A percentile compares a stretch with the other conserved stretches of the same genome.
phyloP scores from a whole-genome alignment of 2,888 invertebrate genomes.

The Brachypterus glaber region DNA sequence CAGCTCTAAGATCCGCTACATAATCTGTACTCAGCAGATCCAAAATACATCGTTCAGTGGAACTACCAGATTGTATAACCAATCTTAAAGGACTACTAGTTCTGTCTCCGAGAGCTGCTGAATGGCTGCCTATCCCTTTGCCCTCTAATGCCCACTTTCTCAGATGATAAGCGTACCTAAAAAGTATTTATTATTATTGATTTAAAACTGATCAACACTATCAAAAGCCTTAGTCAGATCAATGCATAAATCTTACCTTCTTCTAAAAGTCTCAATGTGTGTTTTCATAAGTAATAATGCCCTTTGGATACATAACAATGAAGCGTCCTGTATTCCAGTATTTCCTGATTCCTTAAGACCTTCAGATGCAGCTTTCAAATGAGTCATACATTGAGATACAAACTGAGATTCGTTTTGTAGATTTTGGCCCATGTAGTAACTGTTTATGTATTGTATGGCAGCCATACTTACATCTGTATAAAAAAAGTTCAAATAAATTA shows the following conservation, averaged over 20 bases:
- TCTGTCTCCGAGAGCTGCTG: conserved; percentile 51
- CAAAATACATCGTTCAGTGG: conserved; percentile 73
- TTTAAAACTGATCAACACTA: conserved; percentile 1
- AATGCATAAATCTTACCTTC: conserved; percentile 44
- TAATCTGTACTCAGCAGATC: conserved; percentile 78
- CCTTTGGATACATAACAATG: conserved; percentile 80
- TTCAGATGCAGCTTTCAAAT: conserved; percentile 73
- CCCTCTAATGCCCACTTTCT: conserved; percentile 83
- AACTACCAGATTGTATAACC: conserved; percentile 79
- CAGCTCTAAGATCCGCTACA: conserved; percentile 84
- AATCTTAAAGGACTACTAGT: conserved; percentile 63
- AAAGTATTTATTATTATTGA: conserved; percentile 1
- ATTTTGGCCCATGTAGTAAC: conserved; percentile 88
- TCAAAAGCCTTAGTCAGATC: background rate
- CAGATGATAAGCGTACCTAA: conserved; percentile 76
- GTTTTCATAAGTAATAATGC: conserved; percentile 81
- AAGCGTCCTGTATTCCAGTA: conserved; percentile 59
- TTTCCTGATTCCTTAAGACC: conserved; percentile 46
- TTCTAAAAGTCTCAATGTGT: conserved; percentile 84
- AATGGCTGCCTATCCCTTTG: conserved; percentile 68
- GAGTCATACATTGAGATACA: conserved; percentile 87
- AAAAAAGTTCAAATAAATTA: too few relatives aligned
- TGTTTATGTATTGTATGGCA: conserved; percentile 88
- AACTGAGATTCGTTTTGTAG: conserved; percentile 87
- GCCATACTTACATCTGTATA: conserved; percentile 92